These are phyloP conservation scores for Amblyteles armatorius DNA, from an alignment of 2,888 invertebrate genomes.

Conservation along the genomic window DNA sequence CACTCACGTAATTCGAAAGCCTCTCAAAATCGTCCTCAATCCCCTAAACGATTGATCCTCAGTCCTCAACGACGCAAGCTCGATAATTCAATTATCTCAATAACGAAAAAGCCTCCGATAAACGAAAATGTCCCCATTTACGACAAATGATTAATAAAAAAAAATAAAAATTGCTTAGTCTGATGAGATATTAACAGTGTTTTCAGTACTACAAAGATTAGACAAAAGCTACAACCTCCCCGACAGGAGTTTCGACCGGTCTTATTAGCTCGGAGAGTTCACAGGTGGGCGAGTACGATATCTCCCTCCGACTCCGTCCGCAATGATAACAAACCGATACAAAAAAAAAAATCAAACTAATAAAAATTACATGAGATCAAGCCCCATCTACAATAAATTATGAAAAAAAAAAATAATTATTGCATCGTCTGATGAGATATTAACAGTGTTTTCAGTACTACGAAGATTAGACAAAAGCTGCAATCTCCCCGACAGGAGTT, in stretches of 20 bases:
- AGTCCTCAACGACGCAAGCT: neutral
- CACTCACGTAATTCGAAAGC: slow-evolving; percentile 69
- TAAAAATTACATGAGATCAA: slow-evolving; percentile 78
- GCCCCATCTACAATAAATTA: slow-evolving; percentile 68
- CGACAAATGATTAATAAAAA: neutral
- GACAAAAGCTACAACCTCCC: too few relatives aligned
- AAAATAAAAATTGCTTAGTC: neutral
- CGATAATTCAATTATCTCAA: neutral
- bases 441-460: neutral
- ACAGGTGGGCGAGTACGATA: too few relatives aligned
- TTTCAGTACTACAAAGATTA: too few relatives aligned
- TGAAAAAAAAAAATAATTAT: neutral
- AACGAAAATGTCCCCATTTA: neutral
- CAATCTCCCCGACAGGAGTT: too few relatives aligned
- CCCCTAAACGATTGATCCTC: neutral
- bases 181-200: neutral
- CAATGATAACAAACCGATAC: neutral
- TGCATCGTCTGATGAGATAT: neutral
- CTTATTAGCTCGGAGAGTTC: too few relatives aligned
- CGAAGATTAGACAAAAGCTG: too few relatives aligned
- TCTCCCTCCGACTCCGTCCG: neutral
- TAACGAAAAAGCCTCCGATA: neutral
- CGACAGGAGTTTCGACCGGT: too few relatives aligned
- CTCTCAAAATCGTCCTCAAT: neutral
- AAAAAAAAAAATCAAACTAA: neutral